Percentiles rank a stretch among this genome's conserved stretches.
Conservation (phyloP, 2,113 vertebrate species). For the Alethe diademata region DNA sequence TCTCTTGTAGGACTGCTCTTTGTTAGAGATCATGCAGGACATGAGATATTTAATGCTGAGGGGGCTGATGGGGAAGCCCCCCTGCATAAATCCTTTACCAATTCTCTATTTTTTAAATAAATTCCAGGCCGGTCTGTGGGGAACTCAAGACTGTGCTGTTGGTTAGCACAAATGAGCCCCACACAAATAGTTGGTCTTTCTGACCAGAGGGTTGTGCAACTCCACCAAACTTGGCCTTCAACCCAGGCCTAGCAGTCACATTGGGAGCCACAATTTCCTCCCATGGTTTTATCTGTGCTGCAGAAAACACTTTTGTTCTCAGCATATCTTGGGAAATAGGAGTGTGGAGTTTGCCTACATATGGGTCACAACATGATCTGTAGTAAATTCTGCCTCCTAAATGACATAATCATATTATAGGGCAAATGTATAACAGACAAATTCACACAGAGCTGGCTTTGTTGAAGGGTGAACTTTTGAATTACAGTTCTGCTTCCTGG, state of each 20-base stretch:
- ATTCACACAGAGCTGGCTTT: not conserved
- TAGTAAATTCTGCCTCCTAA: not conserved
- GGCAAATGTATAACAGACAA: not conserved
- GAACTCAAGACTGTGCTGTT: not conserved
- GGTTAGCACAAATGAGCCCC: not conserved
- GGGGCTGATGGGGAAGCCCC: not conserved
- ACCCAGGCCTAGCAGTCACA: not conserved
- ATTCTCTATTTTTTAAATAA: not conserved
- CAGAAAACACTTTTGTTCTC: not conserved
- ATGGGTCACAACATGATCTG: not conserved
- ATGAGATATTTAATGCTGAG: not conserved
- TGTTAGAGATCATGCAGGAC: not conserved
- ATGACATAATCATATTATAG: not conserved
- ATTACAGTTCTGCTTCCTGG: not conserved
- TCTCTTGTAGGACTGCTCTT: not conserved
- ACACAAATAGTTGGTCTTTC: not conserved
- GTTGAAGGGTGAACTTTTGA: not conserved
- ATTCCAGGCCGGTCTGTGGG: not conserved
- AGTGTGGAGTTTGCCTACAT: not conserved
- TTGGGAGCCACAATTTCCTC: constrained; percentile 21
- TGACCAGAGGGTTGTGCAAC: not conserved
- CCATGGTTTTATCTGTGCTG: not conserved
- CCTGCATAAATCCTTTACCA: not conserved
- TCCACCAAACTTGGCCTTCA: not conserved
- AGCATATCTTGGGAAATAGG: not conserved